A percentile compares a stretch with the other conserved stretches of the same genome.
These are phyloP conservation scores for Pedetes capensis DNA, from an alignment of 2,113 vertebrate species.

Conservation along the genomic window DNA sequence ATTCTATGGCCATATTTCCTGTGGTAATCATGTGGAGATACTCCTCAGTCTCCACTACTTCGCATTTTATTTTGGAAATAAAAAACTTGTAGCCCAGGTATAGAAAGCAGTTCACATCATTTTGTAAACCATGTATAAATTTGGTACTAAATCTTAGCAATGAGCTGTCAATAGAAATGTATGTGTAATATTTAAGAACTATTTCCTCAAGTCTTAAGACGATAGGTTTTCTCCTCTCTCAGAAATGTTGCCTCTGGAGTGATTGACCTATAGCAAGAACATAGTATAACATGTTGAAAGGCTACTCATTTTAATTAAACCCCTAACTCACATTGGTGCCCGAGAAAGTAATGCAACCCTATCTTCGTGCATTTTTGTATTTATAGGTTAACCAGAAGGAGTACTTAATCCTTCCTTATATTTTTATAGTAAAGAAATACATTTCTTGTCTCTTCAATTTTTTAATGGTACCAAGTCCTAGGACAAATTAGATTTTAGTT, in stretches of 20 bases:
- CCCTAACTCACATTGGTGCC: background rate
- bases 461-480: background rate
- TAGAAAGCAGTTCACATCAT: background rate
- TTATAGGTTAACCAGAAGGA: background rate
- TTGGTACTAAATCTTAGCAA: background rate
- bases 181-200: background rate
- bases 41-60: background rate
- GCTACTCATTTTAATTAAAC: background rate
- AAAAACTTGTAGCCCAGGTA: background rate
- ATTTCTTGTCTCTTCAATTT: background rate
- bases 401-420: background rate
- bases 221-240: background rate
- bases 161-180: background rate
- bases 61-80: background rate
- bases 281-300: background rate
- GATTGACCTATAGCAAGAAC: background rate
- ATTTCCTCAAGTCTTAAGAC: background rate
- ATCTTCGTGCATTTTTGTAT: background rate
- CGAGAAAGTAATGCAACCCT: background rate
- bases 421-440: background rate
- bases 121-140: background rate
- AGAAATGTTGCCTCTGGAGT: background rate
- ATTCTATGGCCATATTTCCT: background rate
- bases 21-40: background rate
- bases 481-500: background rate